A percentile compares a stretch with the other conserved stretches of the same genome.
phyloP scores from a whole-genome alignment of 2,797 vertebrate species.

The Champsocephalus gunnari region DNA sequence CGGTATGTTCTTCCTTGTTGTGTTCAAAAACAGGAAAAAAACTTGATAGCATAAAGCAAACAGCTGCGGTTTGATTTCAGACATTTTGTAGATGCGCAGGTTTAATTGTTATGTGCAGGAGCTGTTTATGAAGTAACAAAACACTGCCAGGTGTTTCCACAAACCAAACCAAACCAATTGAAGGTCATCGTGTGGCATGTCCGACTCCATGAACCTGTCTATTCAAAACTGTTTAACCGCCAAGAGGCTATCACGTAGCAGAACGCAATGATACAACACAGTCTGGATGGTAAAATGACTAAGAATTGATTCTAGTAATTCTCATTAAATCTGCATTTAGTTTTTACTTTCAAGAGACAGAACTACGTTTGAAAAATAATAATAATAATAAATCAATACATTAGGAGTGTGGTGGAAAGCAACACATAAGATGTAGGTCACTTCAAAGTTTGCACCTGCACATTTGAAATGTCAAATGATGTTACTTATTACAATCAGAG shows the following conservation, averaged over 20 bases:
- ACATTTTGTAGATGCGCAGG: constrained; percentile 21
- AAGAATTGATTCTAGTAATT: background rate
- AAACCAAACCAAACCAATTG: constrained; percentile 4
- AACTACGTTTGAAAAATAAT: background rate
- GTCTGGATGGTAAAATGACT: background rate
- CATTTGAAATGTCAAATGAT: constrained; percentile 7
- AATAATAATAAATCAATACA: background rate
- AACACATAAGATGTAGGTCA: constrained; percentile 4
- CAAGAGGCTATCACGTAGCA: constrained; percentile 4
- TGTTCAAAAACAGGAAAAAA: constrained; percentile 20
- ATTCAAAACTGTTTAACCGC: constrained; percentile 20
- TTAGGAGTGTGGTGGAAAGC: background rate
- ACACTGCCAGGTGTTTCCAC: constrained; percentile 21
- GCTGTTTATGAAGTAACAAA: constrained; percentile 11
- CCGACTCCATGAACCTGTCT: constrained; percentile 12
- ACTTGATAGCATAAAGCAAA: constrained; percentile 21
- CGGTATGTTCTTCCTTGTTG: background rate
- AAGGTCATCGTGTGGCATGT: constrained; percentile 21
- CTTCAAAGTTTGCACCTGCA: background rate
- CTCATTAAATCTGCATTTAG: background rate
- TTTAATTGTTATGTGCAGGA: constrained; percentile 14
- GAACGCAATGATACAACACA: constrained; percentile 1
- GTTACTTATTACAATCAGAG: constrained; percentile 8
- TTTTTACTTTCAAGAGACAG: background rate
- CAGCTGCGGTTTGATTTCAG: constrained; percentile 38